phyloP scores from a whole-genome alignment of 2,113 vertebrate genomes.

The Dicaeum eximium region DNA sequence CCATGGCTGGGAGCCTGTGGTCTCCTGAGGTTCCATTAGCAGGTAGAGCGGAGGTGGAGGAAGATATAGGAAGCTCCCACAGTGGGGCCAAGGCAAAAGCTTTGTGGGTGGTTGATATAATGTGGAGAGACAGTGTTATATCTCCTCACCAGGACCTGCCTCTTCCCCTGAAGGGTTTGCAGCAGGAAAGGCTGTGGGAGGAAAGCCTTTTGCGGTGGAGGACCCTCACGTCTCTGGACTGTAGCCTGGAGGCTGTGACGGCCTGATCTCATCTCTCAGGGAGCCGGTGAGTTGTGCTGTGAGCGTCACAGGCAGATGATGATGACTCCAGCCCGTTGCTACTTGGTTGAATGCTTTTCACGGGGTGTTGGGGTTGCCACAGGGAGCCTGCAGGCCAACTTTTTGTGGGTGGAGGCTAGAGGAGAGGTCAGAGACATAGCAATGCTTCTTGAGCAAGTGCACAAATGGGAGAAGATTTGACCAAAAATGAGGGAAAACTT shows the following conservation, averaged over 20 bases:
- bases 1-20: background rate
- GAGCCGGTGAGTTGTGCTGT: conserved; percentile 20
- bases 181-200: conserved; percentile 15
- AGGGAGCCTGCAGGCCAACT: background rate
- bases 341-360: conserved; percentile 1
- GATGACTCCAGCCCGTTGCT: background rate
- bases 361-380: background rate
- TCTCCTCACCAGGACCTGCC: background rate
- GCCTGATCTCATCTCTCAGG: conserved; percentile 43
- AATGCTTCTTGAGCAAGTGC: background rate
- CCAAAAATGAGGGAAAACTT: background rate
- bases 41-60: background rate
- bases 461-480: background rate
- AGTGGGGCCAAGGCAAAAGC: background rate
- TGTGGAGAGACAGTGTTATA: conserved; percentile 27
- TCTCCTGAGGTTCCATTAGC: conserved; percentile 21
- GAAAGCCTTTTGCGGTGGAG: background rate
- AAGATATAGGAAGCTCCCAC: background rate
- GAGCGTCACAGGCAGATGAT: conserved; percentile 18
- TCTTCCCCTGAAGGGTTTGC: background rate
- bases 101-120: background rate
- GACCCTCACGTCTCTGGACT: background rate
- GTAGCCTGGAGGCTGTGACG: conserved; percentile 26
- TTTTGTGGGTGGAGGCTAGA: background rate
- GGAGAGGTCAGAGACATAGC: background rate